These are phyloP conservation scores for Protobothrops flavoviridis DNA, from an alignment of 2,113 vertebrate genomes.

Conservation along the genomic window DNA sequence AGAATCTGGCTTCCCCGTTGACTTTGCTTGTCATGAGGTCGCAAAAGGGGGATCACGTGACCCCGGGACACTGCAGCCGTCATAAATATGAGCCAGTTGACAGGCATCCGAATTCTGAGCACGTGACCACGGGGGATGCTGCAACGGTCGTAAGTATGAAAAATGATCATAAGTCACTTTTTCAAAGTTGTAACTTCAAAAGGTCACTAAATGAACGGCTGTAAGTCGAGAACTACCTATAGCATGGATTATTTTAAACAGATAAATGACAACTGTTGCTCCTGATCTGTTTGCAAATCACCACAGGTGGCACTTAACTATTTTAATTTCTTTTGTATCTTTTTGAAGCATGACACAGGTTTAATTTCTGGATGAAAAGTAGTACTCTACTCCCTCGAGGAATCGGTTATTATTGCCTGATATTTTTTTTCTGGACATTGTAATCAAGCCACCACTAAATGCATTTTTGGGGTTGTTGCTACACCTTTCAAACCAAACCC, in stretches of 20 bases:
- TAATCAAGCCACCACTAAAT: background rate
- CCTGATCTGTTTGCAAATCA: background rate
- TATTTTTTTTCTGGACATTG: background rate
- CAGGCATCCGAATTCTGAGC: background rate
- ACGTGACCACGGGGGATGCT: background rate
- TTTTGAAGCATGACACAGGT: background rate
- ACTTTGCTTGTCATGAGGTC: background rate
- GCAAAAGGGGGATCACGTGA: background rate
- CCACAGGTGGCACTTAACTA: background rate
- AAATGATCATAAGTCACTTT: background rate
- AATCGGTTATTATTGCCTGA: background rate
- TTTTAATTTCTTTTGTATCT: background rate
- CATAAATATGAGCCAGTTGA: background rate
- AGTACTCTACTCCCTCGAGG: background rate
- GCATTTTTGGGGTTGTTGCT: background rate
- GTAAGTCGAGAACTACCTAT: background rate
- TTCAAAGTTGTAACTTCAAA: background rate
- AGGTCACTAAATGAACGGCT: background rate
- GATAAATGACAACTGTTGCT: background rate
- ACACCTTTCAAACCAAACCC: background rate
- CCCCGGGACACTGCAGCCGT: background rate
- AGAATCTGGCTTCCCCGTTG: background rate
- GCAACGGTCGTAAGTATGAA: background rate
- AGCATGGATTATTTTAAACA: background rate
- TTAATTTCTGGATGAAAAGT: background rate